Conservation (phyloP, 2,888 invertebrate genomes). For the Campoletis raptor region DNA sequence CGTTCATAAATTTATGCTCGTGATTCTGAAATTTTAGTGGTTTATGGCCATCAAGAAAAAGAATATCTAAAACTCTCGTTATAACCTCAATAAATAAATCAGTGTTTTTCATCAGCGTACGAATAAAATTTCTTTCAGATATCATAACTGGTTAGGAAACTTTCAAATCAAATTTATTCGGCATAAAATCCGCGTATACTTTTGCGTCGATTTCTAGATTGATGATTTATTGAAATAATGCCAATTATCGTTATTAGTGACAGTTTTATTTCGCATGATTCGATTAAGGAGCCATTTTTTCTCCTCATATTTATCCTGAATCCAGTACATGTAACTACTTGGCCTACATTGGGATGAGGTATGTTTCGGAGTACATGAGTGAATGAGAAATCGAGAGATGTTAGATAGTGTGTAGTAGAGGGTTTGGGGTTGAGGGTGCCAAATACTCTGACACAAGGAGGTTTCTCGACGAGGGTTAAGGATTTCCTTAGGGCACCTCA, state of each 20-base stretch:
- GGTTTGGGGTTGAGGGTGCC: conserved; percentile 40
- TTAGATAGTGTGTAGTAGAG: conserved; percentile 26
- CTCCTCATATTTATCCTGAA: background rate
- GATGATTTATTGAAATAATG: background rate
- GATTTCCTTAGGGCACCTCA: conserved; percentile 67
- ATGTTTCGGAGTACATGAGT: conserved; percentile 23
- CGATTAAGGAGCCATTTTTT: background rate
- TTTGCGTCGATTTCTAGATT: background rate
- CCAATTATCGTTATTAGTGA: background rate
- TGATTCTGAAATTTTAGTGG: conserved; percentile 20
- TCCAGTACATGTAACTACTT: conserved; percentile 3
- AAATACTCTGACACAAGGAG: conserved; percentile 53
- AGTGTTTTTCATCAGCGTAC: conserved; percentile 1
- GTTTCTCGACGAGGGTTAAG: conserved; percentile 62
- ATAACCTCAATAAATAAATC: background rate
- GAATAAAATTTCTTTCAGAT: background rate
- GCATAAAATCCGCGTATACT: background rate
- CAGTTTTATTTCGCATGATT: background rate
- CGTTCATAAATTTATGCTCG: conserved; percentile 63
- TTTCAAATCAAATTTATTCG: background rate
- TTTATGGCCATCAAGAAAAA: background rate
- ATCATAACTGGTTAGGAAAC: background rate
- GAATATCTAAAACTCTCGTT: background rate
- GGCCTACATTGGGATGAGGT: background rate
- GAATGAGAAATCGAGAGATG: conserved; percentile 30